phyloP scores from a whole-genome alignment of 2,113 vertebrate genomes.

The Zapus hudsonius region DNA sequence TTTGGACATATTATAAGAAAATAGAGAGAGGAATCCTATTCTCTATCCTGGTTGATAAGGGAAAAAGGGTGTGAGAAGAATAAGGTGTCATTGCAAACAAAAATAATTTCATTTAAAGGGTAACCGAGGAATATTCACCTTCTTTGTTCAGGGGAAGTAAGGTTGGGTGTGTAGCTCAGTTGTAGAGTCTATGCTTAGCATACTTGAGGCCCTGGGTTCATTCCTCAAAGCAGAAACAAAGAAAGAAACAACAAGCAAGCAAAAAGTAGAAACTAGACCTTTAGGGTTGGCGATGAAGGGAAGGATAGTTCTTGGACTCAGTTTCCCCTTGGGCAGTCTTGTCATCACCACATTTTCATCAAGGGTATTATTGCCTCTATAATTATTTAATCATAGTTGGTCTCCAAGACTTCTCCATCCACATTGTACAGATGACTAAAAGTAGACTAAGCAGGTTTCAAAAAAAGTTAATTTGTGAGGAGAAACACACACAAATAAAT shows the following conservation, averaged over 20 bases:
- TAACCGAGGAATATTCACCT: neutral
- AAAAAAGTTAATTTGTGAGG: too few relatives aligned
- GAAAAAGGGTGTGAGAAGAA: neutral
- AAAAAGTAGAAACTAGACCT: neutral
- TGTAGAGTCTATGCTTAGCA: neutral
- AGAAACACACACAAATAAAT: too few relatives aligned
- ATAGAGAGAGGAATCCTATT: neutral
- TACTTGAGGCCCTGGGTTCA: neutral
- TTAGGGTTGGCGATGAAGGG: neutral
- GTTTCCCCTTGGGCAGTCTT: neutral
- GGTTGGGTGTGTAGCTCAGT: neutral
- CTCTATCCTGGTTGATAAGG: neutral
- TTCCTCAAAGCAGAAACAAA: neutral
- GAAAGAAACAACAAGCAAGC: neutral
- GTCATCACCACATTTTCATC: neutral
- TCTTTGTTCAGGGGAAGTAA: neutral
- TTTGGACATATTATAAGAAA: neutral
- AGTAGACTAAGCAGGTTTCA: neutral
- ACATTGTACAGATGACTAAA: neutral
- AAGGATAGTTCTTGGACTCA: neutral
- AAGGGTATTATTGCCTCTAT: neutral
- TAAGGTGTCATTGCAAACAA: neutral
- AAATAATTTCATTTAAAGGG: neutral
- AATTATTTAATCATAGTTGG: neutral
- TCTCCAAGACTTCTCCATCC: neutral